Evolutionary conservation across 1,140 invertebrate genomes (phyloP), one percentile per base, ranked within the genome.

Genomic region (Papilio dardanus): DNA sequence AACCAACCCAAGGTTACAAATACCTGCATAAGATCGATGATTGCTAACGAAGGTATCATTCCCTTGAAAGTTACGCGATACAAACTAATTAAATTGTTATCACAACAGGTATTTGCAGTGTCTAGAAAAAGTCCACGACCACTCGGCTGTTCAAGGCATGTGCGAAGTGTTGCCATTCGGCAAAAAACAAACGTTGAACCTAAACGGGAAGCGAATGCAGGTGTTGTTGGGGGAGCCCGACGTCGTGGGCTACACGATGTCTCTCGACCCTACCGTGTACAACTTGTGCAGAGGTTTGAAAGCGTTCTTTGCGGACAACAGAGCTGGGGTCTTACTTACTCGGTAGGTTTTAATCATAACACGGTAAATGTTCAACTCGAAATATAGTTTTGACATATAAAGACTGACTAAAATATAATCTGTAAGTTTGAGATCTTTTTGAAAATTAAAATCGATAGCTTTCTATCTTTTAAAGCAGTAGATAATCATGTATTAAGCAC

Each of bases 261-360:
- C 89, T 5, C 80, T 92, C 12, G 93, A 94, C 75, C 93, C 91
- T 8, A 93, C 89, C 10, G 88, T 94, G 16, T 94, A 93, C 76
- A 94, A 94, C 75, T 75, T 95, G 10, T 93, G 93, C 37, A 92
- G 93, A 79, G 94, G 92, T 8, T 76, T 94, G 1, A 94, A 90
- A 75, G 92, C 94, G n/a, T 95, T 94, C 78, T 95, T 94, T 81
- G 87, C 86, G 24, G 86, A 91, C 8, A 93, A 94, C 76, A 81
- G 87, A 28, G 91, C 94, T 31, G 94, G 93, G 0, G 84, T 95
- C 58, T 79, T 94, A 19, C 79, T 94, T 75, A 92, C 93, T 1
- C 88, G 91, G 91, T 91, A 84, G 71, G 69, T 46, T 37, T 37
- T 62, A 4, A 62, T 12, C 7, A 58, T 16, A 1, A 50, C 1